These are phyloP conservation scores for Malurus leucopterus DNA, from an alignment of 2,797 vertebrate species.

Conservation along the genomic window DNA sequence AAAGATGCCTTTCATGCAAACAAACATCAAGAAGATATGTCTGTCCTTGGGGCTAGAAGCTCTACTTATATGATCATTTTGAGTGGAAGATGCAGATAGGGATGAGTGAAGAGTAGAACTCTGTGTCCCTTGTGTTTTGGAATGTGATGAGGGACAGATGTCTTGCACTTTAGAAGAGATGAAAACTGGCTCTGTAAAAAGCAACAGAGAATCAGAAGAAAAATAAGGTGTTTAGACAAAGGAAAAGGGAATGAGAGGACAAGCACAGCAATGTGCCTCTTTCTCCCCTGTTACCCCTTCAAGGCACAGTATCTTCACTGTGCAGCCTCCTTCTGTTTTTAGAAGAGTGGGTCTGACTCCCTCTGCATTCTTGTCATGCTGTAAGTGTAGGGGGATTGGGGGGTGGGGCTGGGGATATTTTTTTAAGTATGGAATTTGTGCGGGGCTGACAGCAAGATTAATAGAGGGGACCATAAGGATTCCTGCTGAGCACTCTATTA, in stretches of 20 bases:
- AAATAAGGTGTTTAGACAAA: background rate
- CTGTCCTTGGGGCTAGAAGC: background rate
- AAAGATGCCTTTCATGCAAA: background rate
- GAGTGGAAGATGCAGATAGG: background rate
- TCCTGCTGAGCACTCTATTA: conserved; percentile 42
- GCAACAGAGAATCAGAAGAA: background rate
- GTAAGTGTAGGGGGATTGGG: background rate
- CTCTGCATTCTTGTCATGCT: conserved; percentile 36
- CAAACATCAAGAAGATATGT: background rate
- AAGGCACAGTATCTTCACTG: background rate
- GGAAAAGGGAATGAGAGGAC: background rate
- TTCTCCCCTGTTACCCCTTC: background rate
- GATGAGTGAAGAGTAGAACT: background rate
- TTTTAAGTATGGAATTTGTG: conserved; percentile 41
- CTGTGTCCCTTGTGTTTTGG: background rate
- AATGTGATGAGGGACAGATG: background rate
- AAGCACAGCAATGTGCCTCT: background rate
- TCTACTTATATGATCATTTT: background rate
- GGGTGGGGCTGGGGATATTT: background rate
- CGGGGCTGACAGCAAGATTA: conserved; percentile 45
- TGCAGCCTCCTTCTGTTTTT: background rate
- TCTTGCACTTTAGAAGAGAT: background rate
- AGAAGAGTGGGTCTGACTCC: background rate
- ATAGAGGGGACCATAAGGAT: background rate
- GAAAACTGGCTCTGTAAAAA: background rate